Base-by-base conservation (phyloP, 2,113 vertebrate species). In the Paradisaea rubra region DNA sequence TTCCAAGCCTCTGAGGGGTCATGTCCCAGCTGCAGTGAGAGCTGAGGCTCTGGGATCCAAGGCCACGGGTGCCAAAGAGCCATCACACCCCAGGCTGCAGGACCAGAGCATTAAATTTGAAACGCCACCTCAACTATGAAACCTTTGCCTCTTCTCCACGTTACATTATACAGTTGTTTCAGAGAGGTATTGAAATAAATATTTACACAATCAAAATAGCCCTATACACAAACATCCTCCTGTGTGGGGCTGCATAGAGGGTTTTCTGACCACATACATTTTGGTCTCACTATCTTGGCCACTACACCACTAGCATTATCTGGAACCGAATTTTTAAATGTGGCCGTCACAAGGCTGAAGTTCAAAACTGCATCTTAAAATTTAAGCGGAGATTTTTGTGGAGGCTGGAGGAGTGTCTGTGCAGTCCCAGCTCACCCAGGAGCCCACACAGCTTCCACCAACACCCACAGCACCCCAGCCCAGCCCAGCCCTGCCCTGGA, bases 341-440 rank as follows among this genome's bases (percentile, higher is more conserved):
- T 82, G 93, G 95, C 95, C 97, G 94, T 97, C 96, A 92, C 66
- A 65, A 69, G 95, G 86, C 71, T 92, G 89, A 89, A 94, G 71
- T 60, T 94, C 56, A 95, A 96, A 93, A 94, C 61, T 91, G 37
- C 96, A 82, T 39, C 35, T 60, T 49, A 74, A 95, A 65, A 44
- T 65, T 20, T 20, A 56, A 84, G 14, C 2, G 0, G 6, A 11
- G 31, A 3, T 59, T 76, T 61, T 57, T 17, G 19, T 15, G 35
- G 33, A 28, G 60, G 31, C 35, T 24, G 56, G 18, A 17, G 5
- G 30, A 57, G 4, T 2, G 16, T 33, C 31, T 1, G 1, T 25
- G 68, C 42, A 37, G 57, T 3, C 16, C 27, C 50, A 8, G 60
- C 65, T 56, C 56, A 28, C 30, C 33, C 50, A 21, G 57, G 33